Base-by-base conservation (phyloP, 1,140 invertebrate species). In the Orius laevigatus region DNA sequence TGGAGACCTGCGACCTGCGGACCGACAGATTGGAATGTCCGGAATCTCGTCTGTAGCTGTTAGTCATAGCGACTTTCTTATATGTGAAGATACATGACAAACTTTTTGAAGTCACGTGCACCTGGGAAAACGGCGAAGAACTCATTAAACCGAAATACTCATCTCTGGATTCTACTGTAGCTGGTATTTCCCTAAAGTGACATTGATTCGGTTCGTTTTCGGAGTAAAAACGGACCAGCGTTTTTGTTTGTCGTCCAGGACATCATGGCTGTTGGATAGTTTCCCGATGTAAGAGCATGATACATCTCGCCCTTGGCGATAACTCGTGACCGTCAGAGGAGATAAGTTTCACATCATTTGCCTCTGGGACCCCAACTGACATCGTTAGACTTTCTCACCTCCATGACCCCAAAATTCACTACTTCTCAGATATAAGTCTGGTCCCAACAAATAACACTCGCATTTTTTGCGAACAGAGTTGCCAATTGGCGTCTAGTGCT, bases 171-270 rank as follows among this genome's bases (percentile, higher is more conserved):
- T 14, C 18, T 8, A 78, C 84, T 84, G n/a, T n/a, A n/a, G 74
- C 97, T 84, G 94, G 94, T 63, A 99, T 98, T 74, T 98, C 95
- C 59, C 92, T 78, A 62, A 99, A 98, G 65, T 97, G 92, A 32
- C 98, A 93, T 77, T 97, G 92, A 69, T 98, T 98, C 5, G 91
- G 92, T 72, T 98, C 95, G 64, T 98, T 97, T 68, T 98, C 95
- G 11, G 92, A n/a, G n/a, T n/a, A n/a, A 84, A 73, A 97, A 98
- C 63, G 98, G 92, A 33, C 93, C 91, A 58, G 85, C n/a, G n/a
- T n/a, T n/a, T n/a, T n/a, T n/a, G n/a, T n/a, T n/a, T n/a, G n/a
- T n/a, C n/a, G 85, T 8, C 87, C 85, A n/a, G 64, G 87, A 93
- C 18, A 98, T 69, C 94, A 98, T 98, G 41, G 94, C 94, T n/a